Base-by-base conservation (phyloP, 1,140 invertebrate species). In the Propsilocerus akamusi region DNA sequence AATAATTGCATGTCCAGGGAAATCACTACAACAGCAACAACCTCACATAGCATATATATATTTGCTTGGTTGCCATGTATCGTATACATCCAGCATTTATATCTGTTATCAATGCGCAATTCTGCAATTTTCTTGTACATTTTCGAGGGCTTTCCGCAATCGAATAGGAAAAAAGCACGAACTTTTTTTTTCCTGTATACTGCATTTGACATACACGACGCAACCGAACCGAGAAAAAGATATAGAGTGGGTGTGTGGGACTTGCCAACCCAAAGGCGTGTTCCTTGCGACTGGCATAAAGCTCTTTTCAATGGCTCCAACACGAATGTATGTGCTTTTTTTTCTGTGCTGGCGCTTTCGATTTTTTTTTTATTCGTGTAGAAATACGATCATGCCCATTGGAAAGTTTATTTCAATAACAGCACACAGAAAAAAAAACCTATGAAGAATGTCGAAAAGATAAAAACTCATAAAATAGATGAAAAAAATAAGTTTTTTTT, bases 281-380 rank as follows among this genome's bases (percentile, higher is more conserved):
- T 41, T 41, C 34, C 22, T 41, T 20, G 22, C 34, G 17, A 41
- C 6, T n/a, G 34, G 8, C 12, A 41, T 20, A 41, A 41, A 20
- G 22, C 17, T 14, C 34, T 41, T 41, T 41, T 41, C 17, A 41
- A 20, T 41, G 34, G 34, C 22, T 30, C n/a, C n/a, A n/a, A n/a
- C n/a, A n/a, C n/a, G n/a, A n/a, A n/a, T n/a, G n/a, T n/a, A n/a
- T 41, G 22, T 41, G 34, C 34, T 41, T 41, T 41, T 30, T 37
- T 41, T 41, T 41, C 22, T 20, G 17, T 10, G 34, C n/a, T n/a
- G n/a, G n/a, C n/a, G n/a, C n/a, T n/a, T n/a, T n/a, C n/a, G n/a
- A n/a, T n/a, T n/a, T 41, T 41, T 41, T 41, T 20, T 41, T 41
- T 41, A 14, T 41, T 41, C 28, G 11, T 41, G 17, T 41, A 41